Evolutionary conservation across 2,113 vertebrate species (phyloP).

Genomic region (Pleuronectes platessa): DNA sequence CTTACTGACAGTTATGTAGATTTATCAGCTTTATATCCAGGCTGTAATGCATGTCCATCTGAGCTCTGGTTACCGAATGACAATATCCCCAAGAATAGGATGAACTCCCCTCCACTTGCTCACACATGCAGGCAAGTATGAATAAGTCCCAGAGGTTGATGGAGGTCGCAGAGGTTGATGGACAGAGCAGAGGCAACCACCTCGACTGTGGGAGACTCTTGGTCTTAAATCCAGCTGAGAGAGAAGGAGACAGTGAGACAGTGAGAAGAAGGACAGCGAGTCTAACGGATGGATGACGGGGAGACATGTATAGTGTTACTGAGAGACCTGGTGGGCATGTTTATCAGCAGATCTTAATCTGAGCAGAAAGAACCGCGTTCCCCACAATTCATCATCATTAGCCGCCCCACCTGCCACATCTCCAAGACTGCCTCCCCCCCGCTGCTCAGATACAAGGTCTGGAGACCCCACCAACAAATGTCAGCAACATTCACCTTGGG

Average conservation of each 20-base stretch:
- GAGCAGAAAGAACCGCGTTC: conserved; percentile 67
- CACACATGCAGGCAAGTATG: conserved; percentile 8
- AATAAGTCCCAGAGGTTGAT: background rate
- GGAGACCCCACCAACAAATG: conserved; percentile 11
- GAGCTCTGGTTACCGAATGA: conserved; percentile 58
- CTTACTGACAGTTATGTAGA: conserved; percentile 53
- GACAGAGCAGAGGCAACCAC: background rate
- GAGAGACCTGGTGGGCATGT: conserved; percentile 70
- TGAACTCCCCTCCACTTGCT: conserved; percentile 38
- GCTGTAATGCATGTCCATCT: conserved; percentile 54
- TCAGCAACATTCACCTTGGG: conserved; percentile 41
- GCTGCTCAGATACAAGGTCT: conserved; percentile 25
- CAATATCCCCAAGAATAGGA: conserved; percentile 60
- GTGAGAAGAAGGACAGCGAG: conserved; percentile 16
- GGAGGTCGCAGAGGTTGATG: background rate
- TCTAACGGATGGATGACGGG: conserved; percentile 43
- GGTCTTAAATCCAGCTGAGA: background rate
- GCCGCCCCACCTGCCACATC: conserved; percentile 53
- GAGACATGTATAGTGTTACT: conserved; percentile 72
- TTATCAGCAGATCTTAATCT: conserved; percentile 84
- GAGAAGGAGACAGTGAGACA: conserved; percentile 29
- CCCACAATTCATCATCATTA: conserved; percentile 76
- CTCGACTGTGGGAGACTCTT: background rate
- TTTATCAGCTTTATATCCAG: conserved; percentile 50
- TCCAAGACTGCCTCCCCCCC: conserved; percentile 15